Percentiles rank a stretch among this genome's conserved stretches.
Evolutionary conservation across 2,888 invertebrate species (phyloP).

Genomic region (Chloroclysta siterata): DNA sequence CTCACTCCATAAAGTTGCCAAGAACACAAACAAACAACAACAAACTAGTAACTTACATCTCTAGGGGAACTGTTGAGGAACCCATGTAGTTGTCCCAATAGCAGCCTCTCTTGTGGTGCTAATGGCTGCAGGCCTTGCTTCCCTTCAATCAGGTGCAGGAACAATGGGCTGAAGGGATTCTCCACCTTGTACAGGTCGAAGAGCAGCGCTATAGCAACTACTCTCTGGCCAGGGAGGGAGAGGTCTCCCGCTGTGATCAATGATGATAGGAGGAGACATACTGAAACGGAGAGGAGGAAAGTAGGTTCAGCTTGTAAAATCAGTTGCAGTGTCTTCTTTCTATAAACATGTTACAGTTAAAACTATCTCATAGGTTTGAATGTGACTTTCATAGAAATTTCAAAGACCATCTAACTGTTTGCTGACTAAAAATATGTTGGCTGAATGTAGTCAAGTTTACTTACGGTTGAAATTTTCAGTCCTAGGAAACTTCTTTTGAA

Average conservation of each 20-base stretch:
- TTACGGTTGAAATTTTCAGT: constrained; percentile 91
- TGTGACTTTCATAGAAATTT: too few relatives aligned
- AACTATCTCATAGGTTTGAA: background rate
- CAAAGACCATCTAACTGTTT: too few relatives aligned
- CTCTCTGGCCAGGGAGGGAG: constrained; percentile 74
- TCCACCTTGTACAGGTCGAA: constrained; percentile 76
- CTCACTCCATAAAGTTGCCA: too few relatives aligned
- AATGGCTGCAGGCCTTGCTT: constrained; percentile 71
- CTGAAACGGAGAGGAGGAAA: constrained; percentile 50
- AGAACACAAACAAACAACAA: too few relatives aligned
- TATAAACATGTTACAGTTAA: background rate
- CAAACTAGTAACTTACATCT: constrained; percentile 86
- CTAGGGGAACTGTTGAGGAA: constrained; percentile 87
- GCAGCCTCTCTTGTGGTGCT: constrained; percentile 87
- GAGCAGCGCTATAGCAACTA: constrained; percentile 74
- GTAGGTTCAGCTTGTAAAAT: too few relatives aligned
- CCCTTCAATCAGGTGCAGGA: constrained; percentile 73
- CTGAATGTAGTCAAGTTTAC: constrained; percentile 41
- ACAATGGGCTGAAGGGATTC: constrained; percentile 76
- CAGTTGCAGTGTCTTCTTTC: background rate
- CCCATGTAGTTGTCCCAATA: constrained; percentile 89
- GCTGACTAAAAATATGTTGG: background rate
- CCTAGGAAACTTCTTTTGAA: constrained; percentile 91
- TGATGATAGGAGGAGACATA: constrained; percentile 76
- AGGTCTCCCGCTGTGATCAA: constrained; percentile 78